Evolutionary conservation across 2,113 vertebrate species (phyloP).

Genomic region (Clarias magur): DNA sequence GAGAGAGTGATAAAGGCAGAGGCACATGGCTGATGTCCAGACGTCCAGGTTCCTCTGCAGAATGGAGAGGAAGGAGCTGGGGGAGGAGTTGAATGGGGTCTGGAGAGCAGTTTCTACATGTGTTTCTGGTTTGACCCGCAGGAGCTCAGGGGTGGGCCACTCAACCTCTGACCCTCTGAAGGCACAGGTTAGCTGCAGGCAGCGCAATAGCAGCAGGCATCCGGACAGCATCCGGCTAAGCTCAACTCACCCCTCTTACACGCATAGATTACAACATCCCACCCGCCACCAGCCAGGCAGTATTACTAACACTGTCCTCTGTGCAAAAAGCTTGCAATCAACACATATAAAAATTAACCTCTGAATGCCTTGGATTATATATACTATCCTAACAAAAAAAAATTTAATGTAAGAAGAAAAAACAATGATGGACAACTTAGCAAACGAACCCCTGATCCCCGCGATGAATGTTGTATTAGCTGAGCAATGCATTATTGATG

Average conservation of each 20-base stretch:
- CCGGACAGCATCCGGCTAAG: background rate
- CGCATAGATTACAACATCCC: background rate
- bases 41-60: background rate
- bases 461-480: slow-evolving; percentile 53
- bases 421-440: slow-evolving; percentile 37
- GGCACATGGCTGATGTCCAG: slow-evolving; percentile 9
- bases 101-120: slow-evolving; percentile 27
- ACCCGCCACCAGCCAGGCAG: background rate
- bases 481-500: slow-evolving; percentile 58
- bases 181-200: slow-evolving; percentile 37
- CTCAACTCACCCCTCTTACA: background rate
- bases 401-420: slow-evolving; percentile 30
- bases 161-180: slow-evolving; percentile 30
- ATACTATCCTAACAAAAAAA: slow-evolving; percentile 20
- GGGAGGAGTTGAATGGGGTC: background rate
- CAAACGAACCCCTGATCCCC: slow-evolving; percentile 50
- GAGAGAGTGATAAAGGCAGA: background rate
- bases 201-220: slow-evolving; percentile 13
- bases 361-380: slow-evolving; percentile 38
- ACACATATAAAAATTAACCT: slow-evolving; percentile 24
- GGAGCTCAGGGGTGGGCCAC: slow-evolving; percentile 25
- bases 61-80: background rate
- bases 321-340: slow-evolving; percentile 42
- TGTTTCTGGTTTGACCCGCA: slow-evolving; percentile 46
- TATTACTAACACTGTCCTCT: slow-evolving; percentile 6